Conservation (phyloP, 2,888 invertebrate genomes). For the Xestia xanthographa region DNA sequence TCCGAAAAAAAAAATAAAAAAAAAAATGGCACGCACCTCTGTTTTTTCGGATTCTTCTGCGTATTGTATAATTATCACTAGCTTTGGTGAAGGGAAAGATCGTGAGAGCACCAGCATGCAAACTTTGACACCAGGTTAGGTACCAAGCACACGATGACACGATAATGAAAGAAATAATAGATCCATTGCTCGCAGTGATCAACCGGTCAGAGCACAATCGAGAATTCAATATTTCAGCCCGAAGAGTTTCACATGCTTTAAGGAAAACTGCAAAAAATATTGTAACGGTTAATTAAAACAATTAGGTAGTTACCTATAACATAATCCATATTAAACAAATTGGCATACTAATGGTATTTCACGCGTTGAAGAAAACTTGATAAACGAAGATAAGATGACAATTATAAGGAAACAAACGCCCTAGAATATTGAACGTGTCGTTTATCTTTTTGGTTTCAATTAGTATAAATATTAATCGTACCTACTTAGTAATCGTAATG, state of each 20-base stretch:
- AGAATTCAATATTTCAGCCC: not conserved
- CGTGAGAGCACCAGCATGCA: too few relatives aligned
- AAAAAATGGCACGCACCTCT: too few relatives aligned
- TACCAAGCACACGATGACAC: too few relatives aligned
- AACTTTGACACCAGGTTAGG: too few relatives aligned
- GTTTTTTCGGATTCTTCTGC: too few relatives aligned
- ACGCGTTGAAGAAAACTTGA: slow-evolving; percentile 28
- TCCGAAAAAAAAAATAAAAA: too few relatives aligned
- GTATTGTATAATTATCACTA: too few relatives aligned
- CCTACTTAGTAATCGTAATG: slow-evolving; percentile 13
- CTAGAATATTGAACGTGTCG: not conserved
- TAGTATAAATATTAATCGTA: slow-evolving; percentile 17
- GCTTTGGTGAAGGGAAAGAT: too few relatives aligned
- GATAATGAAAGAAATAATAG: too few relatives aligned
- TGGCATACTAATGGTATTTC: slow-evolving; percentile 40
- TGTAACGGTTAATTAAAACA: not conserved
- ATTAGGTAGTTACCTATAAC: not conserved
- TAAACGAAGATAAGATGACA: slow-evolving; percentile 21
- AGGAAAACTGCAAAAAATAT: not conserved
- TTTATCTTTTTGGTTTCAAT: slow-evolving; percentile 32
- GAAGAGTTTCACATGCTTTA: not conserved
- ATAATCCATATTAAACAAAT: not conserved
- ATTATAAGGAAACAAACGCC: slow-evolving; percentile 21
- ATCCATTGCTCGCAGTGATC: too few relatives aligned
- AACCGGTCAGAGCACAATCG: too few relatives aligned